Percentiles rank a stretch among this genome's conserved stretches.
Evolutionary conservation across 1,140 invertebrate genomes (phyloP).

Genomic region (Drosophila ananassae): DNA sequence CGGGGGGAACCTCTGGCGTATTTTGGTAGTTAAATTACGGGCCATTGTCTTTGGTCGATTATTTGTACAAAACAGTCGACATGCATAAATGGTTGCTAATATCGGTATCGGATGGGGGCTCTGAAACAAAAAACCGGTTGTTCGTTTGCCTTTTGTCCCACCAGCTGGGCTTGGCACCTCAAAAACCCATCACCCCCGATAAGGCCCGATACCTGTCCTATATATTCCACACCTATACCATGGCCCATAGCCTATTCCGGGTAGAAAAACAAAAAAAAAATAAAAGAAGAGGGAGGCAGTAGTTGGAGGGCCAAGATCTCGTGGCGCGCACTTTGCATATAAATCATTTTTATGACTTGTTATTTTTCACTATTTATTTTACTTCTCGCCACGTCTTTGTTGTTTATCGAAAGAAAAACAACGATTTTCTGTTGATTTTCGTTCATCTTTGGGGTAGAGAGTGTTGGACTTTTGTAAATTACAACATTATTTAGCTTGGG

Average conservation of each 20-base stretch:
- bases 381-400: constrained; percentile 40
- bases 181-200: constrained; percentile 15
- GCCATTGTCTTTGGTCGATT: constrained; percentile 67
- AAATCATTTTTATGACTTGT: constrained; percentile 82
- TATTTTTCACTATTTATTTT: constrained; percentile 81
- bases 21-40: constrained; percentile 78
- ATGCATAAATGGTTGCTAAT: constrained; percentile 78
- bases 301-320: constrained; percentile 30
- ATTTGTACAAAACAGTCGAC: constrained; percentile 71
- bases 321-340: constrained; percentile 75
- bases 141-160: constrained; percentile 31
- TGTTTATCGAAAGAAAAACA: constrained; percentile 69
- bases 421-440: constrained; percentile 43
- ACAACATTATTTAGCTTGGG: constrained; percentile 65
- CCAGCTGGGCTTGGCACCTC: constrained; percentile 64
- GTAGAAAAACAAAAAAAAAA: constrained; percentile 12
- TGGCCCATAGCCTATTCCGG: constrained; percentile 9
- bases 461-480: constrained; percentile 57
- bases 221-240: neutral
- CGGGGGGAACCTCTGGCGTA: constrained; percentile 49
- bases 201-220: constrained; percentile 17
- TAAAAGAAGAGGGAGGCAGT: neutral
- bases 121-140: constrained; percentile 24
- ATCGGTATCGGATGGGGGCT: constrained; percentile 44
- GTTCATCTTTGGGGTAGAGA: neutral